Evolutionary conservation across 2,888 invertebrate genomes (phyloP), one percentile per base, ranked within the genome.

Genomic region (Esperia sulphurella): DNA sequence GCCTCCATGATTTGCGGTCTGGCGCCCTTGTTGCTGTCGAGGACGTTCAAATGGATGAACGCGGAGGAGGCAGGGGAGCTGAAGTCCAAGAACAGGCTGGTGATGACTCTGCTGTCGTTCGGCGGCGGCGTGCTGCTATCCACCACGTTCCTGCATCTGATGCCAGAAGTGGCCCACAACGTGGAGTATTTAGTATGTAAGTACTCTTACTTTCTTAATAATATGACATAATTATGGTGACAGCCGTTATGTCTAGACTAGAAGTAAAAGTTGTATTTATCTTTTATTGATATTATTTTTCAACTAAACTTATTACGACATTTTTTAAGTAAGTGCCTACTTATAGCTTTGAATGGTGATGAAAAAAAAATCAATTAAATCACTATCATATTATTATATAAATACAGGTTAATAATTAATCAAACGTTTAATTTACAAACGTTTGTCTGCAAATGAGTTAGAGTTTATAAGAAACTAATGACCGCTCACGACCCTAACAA

Each of bases 61-160:
- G 66, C 80, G 1, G 81, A 83, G 9, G 86, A 90, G 14, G 87
- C 90, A 0, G 86, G 87, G 43, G 80, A 79, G 51, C 77, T 90
- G 33, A 85, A 83, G 59, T 75, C 82, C 4, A 91, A 91, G 8
- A 91, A 90, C 59, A 71, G 70, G 54, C 63, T 91, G 14, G 92
- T 94, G 29, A 89, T 92, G 64, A 80, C 93, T 13, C 76, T 95
- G 21, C 83, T 96, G 14, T 93, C 95, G n/a, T 94, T 96, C 57
- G 96, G 96, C 12, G 96, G 96, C n/a, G 96, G 96, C 8, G 96
- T 96, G 0, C 83, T 96, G 13, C 81, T 96, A 37, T 93, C 94
- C 54, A 96, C 96, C 2, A 95, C 95, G 4, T 95, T 96, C 69
- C 79, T 95, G 57, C 96, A 96, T 67, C 83, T 96, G 62, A 82